Evolutionary conservation across 2,113 vertebrate species (phyloP), one percentile per base, ranked within the genome.

Genomic region (Eolophus roseicapilla): DNA sequence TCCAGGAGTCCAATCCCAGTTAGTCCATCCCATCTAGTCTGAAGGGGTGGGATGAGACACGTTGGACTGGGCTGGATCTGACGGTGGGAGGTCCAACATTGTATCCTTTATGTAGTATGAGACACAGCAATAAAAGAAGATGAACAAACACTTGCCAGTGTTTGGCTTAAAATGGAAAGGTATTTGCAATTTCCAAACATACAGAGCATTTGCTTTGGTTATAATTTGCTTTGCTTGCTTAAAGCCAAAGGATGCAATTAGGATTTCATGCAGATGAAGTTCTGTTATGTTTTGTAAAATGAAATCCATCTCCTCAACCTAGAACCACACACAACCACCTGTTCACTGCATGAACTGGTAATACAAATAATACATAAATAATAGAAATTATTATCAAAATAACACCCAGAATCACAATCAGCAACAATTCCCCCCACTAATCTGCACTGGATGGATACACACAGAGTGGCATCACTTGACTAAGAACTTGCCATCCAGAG

Each of bases 221-320:
- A 64, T 65, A 86, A 88, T 94, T 95, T 88, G 59, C 90, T 96
- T 90, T 2, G 2, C 75, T 83, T 91, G 49, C 59, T 88, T 93
- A 69, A 84, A 96, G 82, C 49, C 88, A 93, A 95, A 89, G 53
- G 77, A 90, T 70, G 76, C 49, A 73, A 83, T 92, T 82, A 92
- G 63, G 70, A 88, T 92, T 95, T 89, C 64, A 82, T 44, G 63
- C 73, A 89, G 74, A 78, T 83, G 79, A 82, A 70, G 33, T 82
- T 80, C 59, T 0, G 1, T 67, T 88, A 24, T n/a, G 43, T 88
- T 95, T 83, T 43, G 11, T 80, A 49, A 89, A 75, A 73, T 33
- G 6, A 67, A 90, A 96, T 88, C 82, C 46, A 43, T 67, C 92
- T 90, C 70, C 85, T 85, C 9, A 3, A 67, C 85, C 79, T 92